Evolutionary conservation across 2,797 vertebrate species (phyloP).

Genomic region (Myripristis murdjan): DNA sequence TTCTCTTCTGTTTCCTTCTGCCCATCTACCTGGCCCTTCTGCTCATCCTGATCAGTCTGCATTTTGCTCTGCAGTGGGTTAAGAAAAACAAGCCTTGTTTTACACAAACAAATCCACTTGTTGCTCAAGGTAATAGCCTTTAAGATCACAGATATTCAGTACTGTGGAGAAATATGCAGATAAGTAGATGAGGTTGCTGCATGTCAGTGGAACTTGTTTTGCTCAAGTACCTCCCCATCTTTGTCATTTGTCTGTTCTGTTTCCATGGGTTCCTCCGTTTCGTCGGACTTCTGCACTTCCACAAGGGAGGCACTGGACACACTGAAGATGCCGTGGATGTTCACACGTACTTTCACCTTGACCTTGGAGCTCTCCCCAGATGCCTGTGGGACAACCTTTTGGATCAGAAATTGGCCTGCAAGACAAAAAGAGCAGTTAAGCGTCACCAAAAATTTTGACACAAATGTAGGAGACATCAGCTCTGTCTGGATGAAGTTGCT

Average conservation of each 20-base stretch:
- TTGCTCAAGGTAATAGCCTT: not conserved
- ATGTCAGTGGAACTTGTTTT: fast-evolving
- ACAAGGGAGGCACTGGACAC: conserved; percentile 97
- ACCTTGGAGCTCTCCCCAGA: conserved; percentile 97
- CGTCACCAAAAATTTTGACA: not conserved
- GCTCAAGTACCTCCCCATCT: conserved; percentile 92
- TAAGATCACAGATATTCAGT: too few species aligned
- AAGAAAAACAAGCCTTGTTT: not conserved
- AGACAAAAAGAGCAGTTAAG: not conserved
- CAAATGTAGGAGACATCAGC: not conserved
- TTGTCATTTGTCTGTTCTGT: conserved; percentile 89
- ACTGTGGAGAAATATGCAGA: not conserved
- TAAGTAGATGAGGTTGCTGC: not conserved
- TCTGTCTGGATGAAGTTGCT: conserved; percentile 5
- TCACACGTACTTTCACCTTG: conserved; percentile 97
- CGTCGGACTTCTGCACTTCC: conserved; percentile 93
- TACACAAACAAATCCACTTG: not conserved
- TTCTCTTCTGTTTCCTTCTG: conserved; percentile 88
- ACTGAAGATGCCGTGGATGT: conserved; percentile 97
- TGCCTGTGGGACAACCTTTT: conserved; percentile 95
- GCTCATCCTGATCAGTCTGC: conserved; percentile 95
- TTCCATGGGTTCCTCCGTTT: conserved; percentile 97
- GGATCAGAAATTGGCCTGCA: conserved; percentile 94
- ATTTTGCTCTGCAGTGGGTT: conserved; percentile 87
- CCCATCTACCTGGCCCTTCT: conserved; percentile 85